Conservation (phyloP, 2,113 vertebrate genomes). For the Melanocharis versteri region DNA sequence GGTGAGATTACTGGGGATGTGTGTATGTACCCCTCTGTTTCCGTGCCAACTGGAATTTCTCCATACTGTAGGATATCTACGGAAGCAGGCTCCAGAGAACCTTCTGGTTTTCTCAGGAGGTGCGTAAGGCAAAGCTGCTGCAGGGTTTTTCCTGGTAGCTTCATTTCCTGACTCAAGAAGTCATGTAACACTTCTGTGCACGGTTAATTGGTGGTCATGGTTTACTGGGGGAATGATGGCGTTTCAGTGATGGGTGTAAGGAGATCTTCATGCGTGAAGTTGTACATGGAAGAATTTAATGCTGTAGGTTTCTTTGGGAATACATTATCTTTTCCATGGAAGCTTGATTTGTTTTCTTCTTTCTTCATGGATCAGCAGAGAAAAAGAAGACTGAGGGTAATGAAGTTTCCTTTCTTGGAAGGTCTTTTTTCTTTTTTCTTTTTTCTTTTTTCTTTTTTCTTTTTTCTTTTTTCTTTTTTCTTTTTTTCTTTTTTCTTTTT, state of each 20-base stretch:
- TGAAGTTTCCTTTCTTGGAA: background rate
- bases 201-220: background rate
- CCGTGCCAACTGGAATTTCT: conserved; percentile 28
- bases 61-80: background rate
- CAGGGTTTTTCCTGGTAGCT: background rate
- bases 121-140: background rate
- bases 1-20: background rate
- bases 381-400: background rate
- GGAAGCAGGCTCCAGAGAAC: background rate
- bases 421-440: background rate
- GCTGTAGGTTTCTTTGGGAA: background rate
- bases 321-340: background rate
- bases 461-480: too few species aligned
- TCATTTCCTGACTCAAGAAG: background rate
- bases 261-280: background rate
- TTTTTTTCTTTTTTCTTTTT: too few species aligned
- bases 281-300: background rate
- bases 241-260: background rate
- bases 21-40: background rate
- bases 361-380: background rate
- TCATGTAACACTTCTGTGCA: background rate
- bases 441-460: too few species aligned
- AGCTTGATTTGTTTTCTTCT: background rate
- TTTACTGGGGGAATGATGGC: background rate
- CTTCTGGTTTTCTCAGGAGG: background rate